Conservation (phyloP, 2,113 vertebrate genomes). For the Galeopterus variegatus region DNA sequence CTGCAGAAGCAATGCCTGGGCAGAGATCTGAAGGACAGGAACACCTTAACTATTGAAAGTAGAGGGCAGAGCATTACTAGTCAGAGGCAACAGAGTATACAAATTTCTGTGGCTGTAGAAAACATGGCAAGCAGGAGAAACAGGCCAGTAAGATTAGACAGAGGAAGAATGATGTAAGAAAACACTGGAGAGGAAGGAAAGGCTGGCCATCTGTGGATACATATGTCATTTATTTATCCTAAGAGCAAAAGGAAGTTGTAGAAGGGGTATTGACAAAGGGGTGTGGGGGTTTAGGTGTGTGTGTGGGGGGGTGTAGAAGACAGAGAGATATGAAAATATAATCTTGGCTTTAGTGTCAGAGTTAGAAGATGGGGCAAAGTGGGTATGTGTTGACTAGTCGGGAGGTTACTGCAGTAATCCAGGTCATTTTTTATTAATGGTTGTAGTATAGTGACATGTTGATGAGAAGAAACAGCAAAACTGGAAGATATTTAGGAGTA, state of each 20-base stretch:
- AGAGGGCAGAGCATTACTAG: too few species aligned
- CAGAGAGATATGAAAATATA: neutral
- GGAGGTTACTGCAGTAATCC: neutral
- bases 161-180: neutral
- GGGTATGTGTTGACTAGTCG: neutral
- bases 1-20: neutral
- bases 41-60: neutral
- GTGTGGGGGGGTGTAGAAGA: neutral
- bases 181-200: neutral
- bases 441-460: neutral
- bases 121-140: neutral
- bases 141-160: neutral
- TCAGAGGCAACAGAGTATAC: too few species aligned
- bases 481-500: neutral
- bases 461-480: neutral
- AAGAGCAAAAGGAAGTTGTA: neutral
- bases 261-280: neutral
- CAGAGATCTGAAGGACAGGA: neutral
- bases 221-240: neutral
- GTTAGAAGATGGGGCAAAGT: neutral
- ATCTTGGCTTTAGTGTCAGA: neutral
- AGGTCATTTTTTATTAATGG: neutral
- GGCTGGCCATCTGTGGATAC: neutral
- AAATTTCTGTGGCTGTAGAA: neutral
- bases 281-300: too few species aligned